A percentile compares a stretch with the other conserved stretches of the same genome.
Conservation (phyloP, 2,797 vertebrate genomes). For the Gambelia wislizenii region DNA sequence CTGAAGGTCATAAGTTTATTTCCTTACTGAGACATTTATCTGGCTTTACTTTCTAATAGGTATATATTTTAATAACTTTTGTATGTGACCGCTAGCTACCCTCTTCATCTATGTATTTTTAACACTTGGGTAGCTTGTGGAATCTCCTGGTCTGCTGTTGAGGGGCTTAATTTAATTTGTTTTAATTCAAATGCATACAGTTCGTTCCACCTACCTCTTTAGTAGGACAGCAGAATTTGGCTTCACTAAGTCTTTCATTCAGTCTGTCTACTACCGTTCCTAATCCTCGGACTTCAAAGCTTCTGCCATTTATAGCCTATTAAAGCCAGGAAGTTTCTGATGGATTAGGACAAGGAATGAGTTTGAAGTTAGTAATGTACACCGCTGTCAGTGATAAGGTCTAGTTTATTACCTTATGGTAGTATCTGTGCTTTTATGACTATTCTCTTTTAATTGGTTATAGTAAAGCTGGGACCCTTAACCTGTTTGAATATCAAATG, state of each 20-base stretch:
- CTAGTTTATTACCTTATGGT: conserved; percentile 80
- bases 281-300: conserved; percentile 84
- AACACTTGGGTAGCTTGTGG: conserved; percentile 54
- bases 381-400: conserved; percentile 83
- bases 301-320: conserved; percentile 85
- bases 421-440: conserved; percentile 81
- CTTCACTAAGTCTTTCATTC: conserved; percentile 73
- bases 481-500: conserved; percentile 48
- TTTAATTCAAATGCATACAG: conserved; percentile 75
- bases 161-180: conserved; percentile 75
- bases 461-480: conserved; percentile 62
- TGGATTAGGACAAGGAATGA: conserved; percentile 84
- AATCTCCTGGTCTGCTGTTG: conserved; percentile 63
- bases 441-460: conserved; percentile 77
- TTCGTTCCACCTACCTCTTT: conserved; percentile 74
- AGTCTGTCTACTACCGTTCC: conserved; percentile 77
- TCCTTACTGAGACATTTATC: conserved; percentile 20
- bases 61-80: conserved; percentile 48
- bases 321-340: conserved; percentile 88
- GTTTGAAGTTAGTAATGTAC: conserved; percentile 85
- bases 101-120: conserved; percentile 47
- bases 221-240: conserved; percentile 40
- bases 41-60: background rate
- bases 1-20: conserved; percentile 29
- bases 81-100: conserved; percentile 36